Conservation (phyloP, 2,113 vertebrate genomes). For the Istiophorus platypterus region DNA sequence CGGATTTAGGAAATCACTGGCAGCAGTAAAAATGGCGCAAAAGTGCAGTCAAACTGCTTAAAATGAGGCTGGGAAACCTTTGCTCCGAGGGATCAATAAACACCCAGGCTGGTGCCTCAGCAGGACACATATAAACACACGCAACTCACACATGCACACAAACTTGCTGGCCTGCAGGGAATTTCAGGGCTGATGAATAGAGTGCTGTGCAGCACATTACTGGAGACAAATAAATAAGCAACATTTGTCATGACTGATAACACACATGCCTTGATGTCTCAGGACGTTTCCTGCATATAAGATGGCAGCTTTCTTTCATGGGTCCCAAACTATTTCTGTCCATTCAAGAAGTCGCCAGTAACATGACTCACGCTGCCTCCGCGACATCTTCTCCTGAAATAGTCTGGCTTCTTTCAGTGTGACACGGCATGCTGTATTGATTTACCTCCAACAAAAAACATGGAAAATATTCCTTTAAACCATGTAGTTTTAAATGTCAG, state of each 20-base stretch:
- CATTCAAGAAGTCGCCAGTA: conserved; percentile 27
- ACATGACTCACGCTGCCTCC: conserved; percentile 14
- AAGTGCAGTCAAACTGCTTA: conserved; percentile 21
- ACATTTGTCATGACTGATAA: conserved; percentile 73
- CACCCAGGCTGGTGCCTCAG: conserved; percentile 41
- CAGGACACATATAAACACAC: conserved; percentile 43
- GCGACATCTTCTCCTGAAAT: conserved; percentile 12
- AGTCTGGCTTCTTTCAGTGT: neutral
- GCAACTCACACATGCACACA: conserved; percentile 34
- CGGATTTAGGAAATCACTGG: conserved; percentile 35
- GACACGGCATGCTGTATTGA: neutral
- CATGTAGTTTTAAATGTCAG: neutral
- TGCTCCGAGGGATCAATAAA: conserved; percentile 63
- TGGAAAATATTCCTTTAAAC: conserved; percentile 2
- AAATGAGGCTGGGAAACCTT: conserved; percentile 50
- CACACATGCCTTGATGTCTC: conserved; percentile 49
- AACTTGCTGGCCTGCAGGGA: conserved; percentile 56
- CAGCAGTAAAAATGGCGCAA: neutral
- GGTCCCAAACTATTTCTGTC: conserved; percentile 24
- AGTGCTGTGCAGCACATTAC: conserved; percentile 82
- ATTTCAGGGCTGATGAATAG: conserved; percentile 79
- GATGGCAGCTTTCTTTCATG: conserved; percentile 16
- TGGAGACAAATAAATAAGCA: conserved; percentile 80
- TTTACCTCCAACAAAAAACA: conserved; percentile 10
- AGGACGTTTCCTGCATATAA: conserved; percentile 32